A percentile compares a stretch with the other conserved stretches of the same genome.
Evolutionary conservation across 2,888 invertebrate species (phyloP).

Genomic region (Nematopogon swammerdamellus): DNA sequence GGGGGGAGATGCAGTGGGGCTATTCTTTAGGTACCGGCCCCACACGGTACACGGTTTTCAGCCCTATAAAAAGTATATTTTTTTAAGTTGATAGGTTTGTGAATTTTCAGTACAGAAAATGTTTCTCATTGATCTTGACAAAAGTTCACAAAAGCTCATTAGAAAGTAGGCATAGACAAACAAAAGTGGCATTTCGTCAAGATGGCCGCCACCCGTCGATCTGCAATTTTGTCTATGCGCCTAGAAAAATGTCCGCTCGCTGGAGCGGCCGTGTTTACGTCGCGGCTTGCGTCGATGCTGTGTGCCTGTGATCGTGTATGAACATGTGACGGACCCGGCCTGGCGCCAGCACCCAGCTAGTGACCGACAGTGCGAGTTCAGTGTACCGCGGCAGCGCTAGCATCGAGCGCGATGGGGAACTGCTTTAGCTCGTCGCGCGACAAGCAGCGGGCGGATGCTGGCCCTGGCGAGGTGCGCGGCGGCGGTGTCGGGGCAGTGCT

Average conservation of each 20-base stretch:
- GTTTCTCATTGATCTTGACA: no score
- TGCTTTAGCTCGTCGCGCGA: conserved; percentile 62
- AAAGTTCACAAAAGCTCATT: no score
- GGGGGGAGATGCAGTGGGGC: no score
- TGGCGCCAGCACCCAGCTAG: background rate
- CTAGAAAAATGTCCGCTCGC: background rate
- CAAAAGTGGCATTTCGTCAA: background rate
- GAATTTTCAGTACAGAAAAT: no score
- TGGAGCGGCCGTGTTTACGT: background rate
- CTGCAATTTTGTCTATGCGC: background rate
- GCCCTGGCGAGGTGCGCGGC: background rate
- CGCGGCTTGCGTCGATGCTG: background rate
- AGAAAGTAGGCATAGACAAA: no score
- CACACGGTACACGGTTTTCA: no score
- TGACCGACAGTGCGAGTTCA: background rate
- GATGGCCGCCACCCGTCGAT: background rate
- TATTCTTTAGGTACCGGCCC: no score
- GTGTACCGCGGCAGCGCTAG: background rate
- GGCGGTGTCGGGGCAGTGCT: background rate
- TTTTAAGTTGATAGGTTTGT: no score
- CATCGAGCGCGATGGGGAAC: conserved; percentile 56
- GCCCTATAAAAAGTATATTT: no score
- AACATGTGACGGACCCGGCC: background rate
- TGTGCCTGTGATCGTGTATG: background rate
- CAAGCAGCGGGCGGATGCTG: conserved; percentile 31